Evolutionary conservation across 1,140 invertebrate species (phyloP).

Genomic region (Ridgeia piscesae): DNA sequence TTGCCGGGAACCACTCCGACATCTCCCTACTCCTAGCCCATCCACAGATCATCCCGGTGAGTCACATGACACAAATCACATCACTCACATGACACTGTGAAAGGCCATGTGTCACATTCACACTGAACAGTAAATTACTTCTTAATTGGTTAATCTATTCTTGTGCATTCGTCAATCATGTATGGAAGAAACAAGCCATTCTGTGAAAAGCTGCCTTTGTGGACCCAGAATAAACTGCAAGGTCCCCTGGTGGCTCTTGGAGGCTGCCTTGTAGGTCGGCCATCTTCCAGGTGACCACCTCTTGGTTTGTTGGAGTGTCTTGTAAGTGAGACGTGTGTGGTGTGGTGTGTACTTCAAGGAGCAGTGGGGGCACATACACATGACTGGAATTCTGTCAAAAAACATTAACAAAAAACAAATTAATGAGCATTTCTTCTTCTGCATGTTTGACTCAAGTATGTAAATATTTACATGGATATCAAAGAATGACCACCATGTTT

Average conservation of each 20-base stretch:
- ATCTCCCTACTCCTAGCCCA: conserved; percentile 59
- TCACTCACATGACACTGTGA: neutral
- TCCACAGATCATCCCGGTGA: conserved; percentile 49
- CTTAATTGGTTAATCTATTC: neutral
- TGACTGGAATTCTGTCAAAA: neutral
- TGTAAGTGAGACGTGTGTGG: neutral
- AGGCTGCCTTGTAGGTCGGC: neutral
- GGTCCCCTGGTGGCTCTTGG: neutral
- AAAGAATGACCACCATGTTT: neutral
- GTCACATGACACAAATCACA: conserved; percentile 13
- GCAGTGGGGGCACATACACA: neutral
- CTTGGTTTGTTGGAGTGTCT: no score
- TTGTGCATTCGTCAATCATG: neutral
- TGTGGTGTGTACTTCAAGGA: neutral
- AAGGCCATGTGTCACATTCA: neutral
- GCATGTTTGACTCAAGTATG: no score
- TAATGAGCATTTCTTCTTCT: no score
- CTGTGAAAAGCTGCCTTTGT: neutral
- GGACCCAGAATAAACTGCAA: neutral
- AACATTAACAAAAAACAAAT: neutral
- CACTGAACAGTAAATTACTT: no score
- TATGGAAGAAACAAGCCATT: neutral
- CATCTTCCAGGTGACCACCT: neutral
- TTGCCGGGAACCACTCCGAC: conserved; percentile 54
- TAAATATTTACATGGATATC: neutral